These are phyloP conservation scores for Kryphioiulus occultus DNA, from an alignment of 2,888 invertebrate genomes.

Conservation along the genomic window DNA sequence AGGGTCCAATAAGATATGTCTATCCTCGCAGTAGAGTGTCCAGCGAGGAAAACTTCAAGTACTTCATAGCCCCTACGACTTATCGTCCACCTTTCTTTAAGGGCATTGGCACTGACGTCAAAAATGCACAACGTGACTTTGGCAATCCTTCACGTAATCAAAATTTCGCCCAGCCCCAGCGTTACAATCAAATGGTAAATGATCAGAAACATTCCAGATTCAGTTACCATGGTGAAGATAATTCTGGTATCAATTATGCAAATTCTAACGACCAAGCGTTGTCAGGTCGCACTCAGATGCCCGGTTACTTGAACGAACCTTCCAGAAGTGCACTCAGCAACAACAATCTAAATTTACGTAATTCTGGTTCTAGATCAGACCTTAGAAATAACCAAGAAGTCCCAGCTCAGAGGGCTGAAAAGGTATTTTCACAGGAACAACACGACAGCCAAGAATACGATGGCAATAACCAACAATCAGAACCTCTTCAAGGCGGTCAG, in stretches of 20 bases:
- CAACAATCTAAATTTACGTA: not conserved
- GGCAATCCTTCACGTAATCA: not conserved
- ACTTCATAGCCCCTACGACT: not conserved
- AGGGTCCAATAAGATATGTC: slow-evolving; percentile 42
- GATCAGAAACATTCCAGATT: not conserved
- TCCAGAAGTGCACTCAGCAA: not conserved
- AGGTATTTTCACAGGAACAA: not conserved
- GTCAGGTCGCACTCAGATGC: not conserved
- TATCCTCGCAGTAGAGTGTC: not conserved
- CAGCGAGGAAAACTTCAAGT: not conserved
- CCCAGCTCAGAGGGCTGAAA: not conserved
- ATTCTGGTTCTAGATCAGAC: not conserved
- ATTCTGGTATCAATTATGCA: not conserved
- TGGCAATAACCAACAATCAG: not conserved
- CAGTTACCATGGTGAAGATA: not conserved
- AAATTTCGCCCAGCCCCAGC: not conserved
- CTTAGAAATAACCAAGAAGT: not conserved
- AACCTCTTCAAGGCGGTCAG: not conserved
- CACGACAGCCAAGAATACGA: not conserved
- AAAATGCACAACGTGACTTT: no score
- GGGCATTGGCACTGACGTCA: not conserved
- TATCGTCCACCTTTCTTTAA: not conserved
- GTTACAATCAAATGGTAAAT: not conserved
- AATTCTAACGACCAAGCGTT: not conserved
- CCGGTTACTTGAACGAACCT: not conserved